phyloP scores from a whole-genome alignment of 2,797 vertebrate species.

The Brachyalestes nurse region DNA sequence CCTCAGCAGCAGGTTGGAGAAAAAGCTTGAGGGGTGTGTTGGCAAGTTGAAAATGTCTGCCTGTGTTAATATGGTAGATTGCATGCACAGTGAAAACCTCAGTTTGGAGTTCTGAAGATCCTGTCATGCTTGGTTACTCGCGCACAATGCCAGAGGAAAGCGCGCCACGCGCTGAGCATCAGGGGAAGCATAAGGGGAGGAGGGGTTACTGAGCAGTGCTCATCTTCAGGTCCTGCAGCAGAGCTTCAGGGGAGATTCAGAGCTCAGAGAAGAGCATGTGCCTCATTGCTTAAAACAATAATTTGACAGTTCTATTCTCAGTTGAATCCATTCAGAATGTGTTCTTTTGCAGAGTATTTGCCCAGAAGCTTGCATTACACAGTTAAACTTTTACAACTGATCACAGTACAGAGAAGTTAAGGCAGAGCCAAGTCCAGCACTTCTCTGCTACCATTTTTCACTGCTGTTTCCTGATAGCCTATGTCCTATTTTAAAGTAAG shows the following conservation, averaged over 20 bases:
- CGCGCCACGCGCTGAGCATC: slow-evolving; percentile 60
- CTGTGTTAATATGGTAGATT: slow-evolving; percentile 68
- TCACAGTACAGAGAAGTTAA: no score
- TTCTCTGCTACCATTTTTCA: no score
- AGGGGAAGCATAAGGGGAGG: slow-evolving; percentile 53
- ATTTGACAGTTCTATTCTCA: not conserved
- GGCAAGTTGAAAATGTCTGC: slow-evolving; percentile 15
- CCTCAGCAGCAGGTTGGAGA: slow-evolving; percentile 1
- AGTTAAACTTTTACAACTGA: no score
- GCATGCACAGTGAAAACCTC: slow-evolving; percentile 56
- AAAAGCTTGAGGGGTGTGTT: not conserved
- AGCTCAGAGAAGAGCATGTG: not conserved
- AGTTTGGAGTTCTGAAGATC: slow-evolving; percentile 68
- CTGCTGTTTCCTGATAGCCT: no score
- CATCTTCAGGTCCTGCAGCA: slow-evolving; percentile 12
- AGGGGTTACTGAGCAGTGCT: slow-evolving; percentile 13
- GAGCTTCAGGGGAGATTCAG: not conserved
- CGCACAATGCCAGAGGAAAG: slow-evolving; percentile 67
- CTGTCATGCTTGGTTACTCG: slow-evolving; percentile 63
- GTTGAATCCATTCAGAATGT: not conserved
- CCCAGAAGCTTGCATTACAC: no score
- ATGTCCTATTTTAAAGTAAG: no score
- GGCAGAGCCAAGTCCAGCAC: no score
- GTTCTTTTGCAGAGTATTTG: not conserved
- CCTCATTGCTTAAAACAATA: not conserved